These are phyloP conservation scores for Lates japonicus DNA, from an alignment of 2,797 vertebrate genomes.

Conservation along the genomic window DNA sequence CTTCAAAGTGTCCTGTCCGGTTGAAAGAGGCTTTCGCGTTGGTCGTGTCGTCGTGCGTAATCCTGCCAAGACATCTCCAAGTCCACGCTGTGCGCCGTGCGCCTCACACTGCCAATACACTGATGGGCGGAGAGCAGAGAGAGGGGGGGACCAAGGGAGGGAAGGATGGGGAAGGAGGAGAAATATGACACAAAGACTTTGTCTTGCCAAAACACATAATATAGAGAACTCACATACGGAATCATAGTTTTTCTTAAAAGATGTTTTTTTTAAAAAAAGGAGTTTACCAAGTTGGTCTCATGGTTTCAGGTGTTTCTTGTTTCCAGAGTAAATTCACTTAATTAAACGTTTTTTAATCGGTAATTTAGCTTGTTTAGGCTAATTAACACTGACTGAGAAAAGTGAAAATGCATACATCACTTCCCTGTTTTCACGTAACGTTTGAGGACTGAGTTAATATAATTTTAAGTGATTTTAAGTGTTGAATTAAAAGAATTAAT, in stretches of 20 bases:
- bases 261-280: not conserved
- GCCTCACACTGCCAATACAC: slow-evolving; percentile 41
- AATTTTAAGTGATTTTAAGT: not conserved
- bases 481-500: no score
- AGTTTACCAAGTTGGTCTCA: no score
- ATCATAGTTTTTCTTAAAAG: slow-evolving; percentile 8
- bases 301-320: not conserved
- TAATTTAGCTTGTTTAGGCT: no score
- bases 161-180: slow-evolving; percentile 61
- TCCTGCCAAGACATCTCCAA: slow-evolving; percentile 72
- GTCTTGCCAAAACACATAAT: slow-evolving; percentile 38
- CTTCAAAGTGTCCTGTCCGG: slow-evolving; percentile 11
- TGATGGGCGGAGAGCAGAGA: slow-evolving; percentile 58
- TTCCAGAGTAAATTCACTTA: not conserved
- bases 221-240: slow-evolving; percentile 21
- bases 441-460: not conserved
- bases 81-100: slow-evolving; percentile 63
- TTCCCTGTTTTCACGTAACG: not conserved
- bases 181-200: slow-evolving; percentile 42
- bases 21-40: slow-evolving; percentile 19
- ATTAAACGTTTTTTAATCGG: not conserved
- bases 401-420: no score
- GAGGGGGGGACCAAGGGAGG: slow-evolving; percentile 30
- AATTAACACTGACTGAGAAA: not conserved
- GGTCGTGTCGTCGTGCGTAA: slow-evolving; percentile 66